phyloP scores from a whole-genome alignment of 2,888 invertebrate species.

The Diaprepes abbreviatus region DNA sequence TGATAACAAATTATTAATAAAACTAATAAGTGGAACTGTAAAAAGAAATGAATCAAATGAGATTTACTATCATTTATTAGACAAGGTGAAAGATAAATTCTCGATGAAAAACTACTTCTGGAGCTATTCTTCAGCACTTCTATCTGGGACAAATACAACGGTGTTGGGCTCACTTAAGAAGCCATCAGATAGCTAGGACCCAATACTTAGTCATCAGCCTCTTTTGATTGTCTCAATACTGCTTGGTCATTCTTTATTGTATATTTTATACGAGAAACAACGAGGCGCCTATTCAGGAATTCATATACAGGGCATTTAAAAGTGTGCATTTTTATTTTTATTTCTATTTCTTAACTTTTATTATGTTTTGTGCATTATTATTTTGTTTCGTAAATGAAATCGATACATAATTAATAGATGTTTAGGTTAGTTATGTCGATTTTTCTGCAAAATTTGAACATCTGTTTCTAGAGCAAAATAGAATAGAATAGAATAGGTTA shows the following conservation, averaged over 20 bases:
- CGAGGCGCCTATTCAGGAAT: constrained; percentile 38
- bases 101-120: constrained; percentile 28
- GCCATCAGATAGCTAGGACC: constrained; percentile 61
- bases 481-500: no score
- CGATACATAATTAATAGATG: no score
- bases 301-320: constrained; percentile 23
- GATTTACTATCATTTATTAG: constrained; percentile 10
- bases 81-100: constrained; percentile 25
- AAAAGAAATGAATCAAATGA: constrained; percentile 15
- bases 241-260: constrained; percentile 63
- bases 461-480: no score
- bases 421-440: no score
- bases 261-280: constrained; percentile 47
- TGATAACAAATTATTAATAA: constrained; percentile 23
- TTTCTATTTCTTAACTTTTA: no score
- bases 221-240: constrained; percentile 54
- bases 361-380: no score
- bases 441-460: no score
- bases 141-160: constrained; percentile 61
- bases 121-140: constrained; percentile 27
- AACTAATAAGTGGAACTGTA: constrained; percentile 22
- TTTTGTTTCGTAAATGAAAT: no score
- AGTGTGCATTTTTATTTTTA: no score
- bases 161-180: constrained; percentile 61
- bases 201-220: constrained; percentile 58